Base-by-base conservation (phyloP, 30 jellyfish, hydroid and myxozoan species). In the Rhopilema esculentum region DNA sequence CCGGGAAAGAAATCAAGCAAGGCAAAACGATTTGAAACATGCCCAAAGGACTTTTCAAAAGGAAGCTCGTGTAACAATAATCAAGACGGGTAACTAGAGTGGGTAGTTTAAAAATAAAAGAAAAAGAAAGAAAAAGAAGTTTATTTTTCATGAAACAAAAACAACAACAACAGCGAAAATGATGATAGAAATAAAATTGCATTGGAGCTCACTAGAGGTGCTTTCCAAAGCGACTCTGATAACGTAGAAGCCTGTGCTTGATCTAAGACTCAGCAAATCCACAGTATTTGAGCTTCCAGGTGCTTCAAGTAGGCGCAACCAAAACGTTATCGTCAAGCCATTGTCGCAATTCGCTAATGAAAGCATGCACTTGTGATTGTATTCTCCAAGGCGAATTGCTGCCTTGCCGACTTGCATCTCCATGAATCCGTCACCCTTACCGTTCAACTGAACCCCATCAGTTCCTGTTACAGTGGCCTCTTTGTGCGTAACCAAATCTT, bases 341-440 rank as follows among this genome's bases (percentile, higher is more conserved):
- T 33, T 24, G 18, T 22, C 29, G 66, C 91, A 81, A 22, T 68
- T 18, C 25, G 49, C 27, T 23, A 72, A 66, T 24, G 26, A 27
- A 23, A 68, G 20, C 28, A 81, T 25, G 49, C 91, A 81, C 1
- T 2, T 27, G 20, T 81, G 75, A 0, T 31, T 67, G 73, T 81
- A 81, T 49, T 81, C 91, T 30, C 91, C 91, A 21, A 81, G 49
- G 6, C 32, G 78, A 25, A 81, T 26, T n/a, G 91, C 91, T 18
- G 91, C 23, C 1, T 50, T 67, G 67, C 91, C 91, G 1, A 69
- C 63, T 29, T 57, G 27, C 24, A 81, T 6, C 74, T 68, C 83
- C 77, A 81, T 63, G 62, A 9, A 81, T 16, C 82, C 91, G 20
- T 66, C 25, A 1, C 91, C 91, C 20, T 18, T 65, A 0, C 91